phyloP scores from a whole-genome alignment of 2,797 vertebrate genomes.

The Glossophaga mutica region DNA sequence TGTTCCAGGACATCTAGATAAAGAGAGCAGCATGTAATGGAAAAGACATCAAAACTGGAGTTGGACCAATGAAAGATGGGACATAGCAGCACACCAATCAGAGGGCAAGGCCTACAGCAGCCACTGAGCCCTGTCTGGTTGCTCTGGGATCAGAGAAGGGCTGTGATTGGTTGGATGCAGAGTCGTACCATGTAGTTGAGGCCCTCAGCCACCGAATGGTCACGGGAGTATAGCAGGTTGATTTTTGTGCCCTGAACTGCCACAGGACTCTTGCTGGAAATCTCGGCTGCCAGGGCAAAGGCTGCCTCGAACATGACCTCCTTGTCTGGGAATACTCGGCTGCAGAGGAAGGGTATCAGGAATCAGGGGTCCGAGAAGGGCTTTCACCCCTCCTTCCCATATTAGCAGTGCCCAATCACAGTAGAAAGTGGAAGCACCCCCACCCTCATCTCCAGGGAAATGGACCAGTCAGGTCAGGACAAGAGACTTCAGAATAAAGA shows the following conservation, averaged over 20 bases:
- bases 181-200: constrained; percentile 87
- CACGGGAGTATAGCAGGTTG: constrained; percentile 89
- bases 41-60: fast-evolving
- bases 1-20: constrained; percentile 90
- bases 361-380: neutral
- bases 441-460: neutral
- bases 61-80: neutral
- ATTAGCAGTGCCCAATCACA: neutral
- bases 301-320: constrained; percentile 85
- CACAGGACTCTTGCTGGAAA: constrained; percentile 89
- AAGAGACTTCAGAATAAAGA: neutral
- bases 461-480: no score
- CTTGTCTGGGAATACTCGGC: constrained; percentile 90
- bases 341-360: constrained; percentile 49
- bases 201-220: constrained; percentile 86
- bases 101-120: neutral
- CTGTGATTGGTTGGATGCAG: neutral
- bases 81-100: neutral
- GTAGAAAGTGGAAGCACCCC: neutral
- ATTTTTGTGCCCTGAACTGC: constrained; percentile 92
- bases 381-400: neutral
- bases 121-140: neutral
- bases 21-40: fast-evolving
- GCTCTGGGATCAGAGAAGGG: neutral
- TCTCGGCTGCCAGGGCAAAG: constrained; percentile 86